Evolutionary conservation across 2,888 invertebrate genomes (phyloP), one percentile per base, ranked within the genome.

Genomic region (Ferrisia virgata): DNA sequence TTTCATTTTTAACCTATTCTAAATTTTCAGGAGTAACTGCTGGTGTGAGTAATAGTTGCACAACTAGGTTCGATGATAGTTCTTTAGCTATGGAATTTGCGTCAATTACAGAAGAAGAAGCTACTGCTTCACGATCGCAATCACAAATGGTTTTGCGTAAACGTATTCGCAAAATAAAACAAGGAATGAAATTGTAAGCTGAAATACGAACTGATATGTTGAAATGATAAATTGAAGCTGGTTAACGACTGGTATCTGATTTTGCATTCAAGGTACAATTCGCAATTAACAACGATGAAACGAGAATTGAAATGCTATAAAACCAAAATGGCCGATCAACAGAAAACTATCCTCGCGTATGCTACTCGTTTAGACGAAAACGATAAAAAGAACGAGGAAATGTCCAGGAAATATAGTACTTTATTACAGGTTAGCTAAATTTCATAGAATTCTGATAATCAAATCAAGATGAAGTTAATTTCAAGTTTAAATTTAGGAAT

Each of bases 381-480:
- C 87, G 96, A 96, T 87, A 96, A 95, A 89, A 96, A 96, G 88
- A 95, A 95, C 88, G 96, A 96, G 88, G 96, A 96, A 88, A 95
- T 94, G 85, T 94, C 95, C 81, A 91, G 95, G 85, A 96, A 96
- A 89, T 95, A 96, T 89, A 95, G 95, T 88, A 95, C 95, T 85
- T 90, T 96, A 86, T 90, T 96, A 87, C 94, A 94, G 92, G 94
- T 94, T 88, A 43, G 72, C 82, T 5, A 39, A 13, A 4, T 15
- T 2, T 53, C 3, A 2, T 28, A 1, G 18, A 78, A 3, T 39
- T 22, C 8, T 36, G 5, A 15, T 33, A 6, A 3, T 15, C 11
- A 25, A 36, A 78, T 11, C 78, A 11, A 78, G 22, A 8, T 8
- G 1, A 5, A 18, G 18, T 22, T 39, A 22, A 36, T 39, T 36